A percentile compares a stretch with the other conserved stretches of the same genome.
Conservation (phyloP, 2,113 vertebrate species). For the Brachionichthys hirsutus region DNA sequence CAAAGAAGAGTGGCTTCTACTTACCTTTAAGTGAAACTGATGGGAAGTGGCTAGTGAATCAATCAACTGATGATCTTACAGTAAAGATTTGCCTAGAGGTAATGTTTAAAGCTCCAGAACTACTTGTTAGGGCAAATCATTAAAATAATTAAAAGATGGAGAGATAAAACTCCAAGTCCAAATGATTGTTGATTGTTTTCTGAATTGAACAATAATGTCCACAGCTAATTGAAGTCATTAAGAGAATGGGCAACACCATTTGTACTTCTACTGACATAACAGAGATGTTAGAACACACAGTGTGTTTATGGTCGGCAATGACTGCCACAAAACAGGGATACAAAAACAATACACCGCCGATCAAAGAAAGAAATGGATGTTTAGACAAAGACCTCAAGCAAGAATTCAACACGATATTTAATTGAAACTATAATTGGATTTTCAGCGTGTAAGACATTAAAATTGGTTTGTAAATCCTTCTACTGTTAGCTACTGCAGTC, state of each 20-base stretch:
- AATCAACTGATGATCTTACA: conserved; percentile 22
- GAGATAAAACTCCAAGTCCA: conserved; percentile 6
- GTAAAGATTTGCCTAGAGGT: conserved; percentile 23
- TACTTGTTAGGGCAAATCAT: conserved; percentile 18
- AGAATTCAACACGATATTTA: not conserved
- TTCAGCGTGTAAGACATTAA: not conserved
- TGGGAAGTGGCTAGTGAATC: not conserved
- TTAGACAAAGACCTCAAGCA: conserved; percentile 9
- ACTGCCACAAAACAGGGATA: conserved; percentile 27
- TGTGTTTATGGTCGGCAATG: conserved; percentile 22
- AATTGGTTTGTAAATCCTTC: not conserved
- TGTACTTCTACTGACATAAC: not conserved
- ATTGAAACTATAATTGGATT: not conserved
- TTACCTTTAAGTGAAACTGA: not conserved
- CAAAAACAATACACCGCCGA: conserved; percentile 31
- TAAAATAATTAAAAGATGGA: not conserved
- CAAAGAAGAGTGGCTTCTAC: not conserved
- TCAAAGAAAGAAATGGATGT: conserved; percentile 20
- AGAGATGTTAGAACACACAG: conserved; percentile 34
- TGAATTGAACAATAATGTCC: no score
- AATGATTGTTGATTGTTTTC: not conserved
- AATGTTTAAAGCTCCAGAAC: conserved; percentile 18
- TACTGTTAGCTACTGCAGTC: not conserved
- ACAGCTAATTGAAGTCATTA: no score
- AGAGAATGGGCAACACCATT: not conserved